A percentile compares a stretch with the other conserved stretches of the same genome.
These are phyloP conservation scores for Leptinotarsa tumamoca DNA, from an alignment of 2,888 invertebrate genomes.

Conservation along the genomic window DNA sequence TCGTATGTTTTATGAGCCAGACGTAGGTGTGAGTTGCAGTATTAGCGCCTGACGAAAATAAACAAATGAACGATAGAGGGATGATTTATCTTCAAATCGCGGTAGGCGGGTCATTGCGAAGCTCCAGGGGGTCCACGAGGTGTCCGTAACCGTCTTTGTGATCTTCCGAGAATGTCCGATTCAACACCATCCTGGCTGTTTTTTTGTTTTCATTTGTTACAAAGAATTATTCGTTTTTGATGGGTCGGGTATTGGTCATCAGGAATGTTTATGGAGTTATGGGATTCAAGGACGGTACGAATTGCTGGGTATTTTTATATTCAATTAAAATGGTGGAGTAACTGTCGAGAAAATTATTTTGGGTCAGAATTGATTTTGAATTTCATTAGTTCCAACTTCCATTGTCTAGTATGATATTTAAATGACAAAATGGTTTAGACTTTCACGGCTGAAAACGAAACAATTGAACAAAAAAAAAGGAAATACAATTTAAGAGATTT, in stretches of 20 bases:
- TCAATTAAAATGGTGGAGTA: neutral
- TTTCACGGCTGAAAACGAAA: too few relatives aligned
- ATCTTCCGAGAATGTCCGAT: conserved; percentile 46
- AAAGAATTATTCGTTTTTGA: conserved; percentile 36
- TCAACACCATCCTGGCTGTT: conserved; percentile 40
- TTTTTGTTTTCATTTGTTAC: conserved; percentile 38
- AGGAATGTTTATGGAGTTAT: conserved; percentile 25
- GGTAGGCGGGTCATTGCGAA: conserved; percentile 36
- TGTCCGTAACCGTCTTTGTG: conserved; percentile 42
- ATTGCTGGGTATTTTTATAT: neutral
- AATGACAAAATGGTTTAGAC: too few relatives aligned
- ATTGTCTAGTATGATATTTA: too few relatives aligned
- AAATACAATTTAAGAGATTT: too few relatives aligned
- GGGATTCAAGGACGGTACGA: conserved; percentile 15
- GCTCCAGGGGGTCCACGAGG: conserved; percentile 40
- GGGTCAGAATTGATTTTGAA: neutral
- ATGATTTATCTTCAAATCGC: conserved; percentile 47
- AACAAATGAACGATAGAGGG: conserved; percentile 46
- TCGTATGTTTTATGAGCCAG: conserved; percentile 1
- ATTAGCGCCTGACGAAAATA: conserved; percentile 39
- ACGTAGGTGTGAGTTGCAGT: conserved; percentile 34
- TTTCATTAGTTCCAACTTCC: too few relatives aligned
- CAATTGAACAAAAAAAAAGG: too few relatives aligned
- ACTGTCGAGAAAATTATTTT: neutral
- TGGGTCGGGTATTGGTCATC: conserved; percentile 38